These are phyloP conservation scores for Montipora foliosa DNA, from an alignment of 64 coral and sea anemone genomes.

Conservation along the genomic window DNA sequence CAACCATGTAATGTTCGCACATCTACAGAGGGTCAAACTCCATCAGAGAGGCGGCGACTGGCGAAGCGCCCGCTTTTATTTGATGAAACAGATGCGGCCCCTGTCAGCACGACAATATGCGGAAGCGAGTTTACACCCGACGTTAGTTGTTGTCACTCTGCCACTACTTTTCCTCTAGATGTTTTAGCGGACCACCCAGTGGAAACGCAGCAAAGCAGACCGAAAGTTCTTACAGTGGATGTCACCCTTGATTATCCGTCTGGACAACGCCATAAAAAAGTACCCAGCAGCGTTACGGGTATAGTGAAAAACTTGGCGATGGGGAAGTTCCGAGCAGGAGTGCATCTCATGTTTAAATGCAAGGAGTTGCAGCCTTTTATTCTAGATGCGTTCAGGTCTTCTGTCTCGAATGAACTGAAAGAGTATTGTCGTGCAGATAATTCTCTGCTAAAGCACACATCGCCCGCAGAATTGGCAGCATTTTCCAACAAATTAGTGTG, in stretches of 20 bases:
- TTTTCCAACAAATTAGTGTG: conserved; percentile 16
- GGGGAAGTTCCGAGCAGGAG: not conserved
- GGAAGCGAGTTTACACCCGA: not conserved
- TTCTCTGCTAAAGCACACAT: conserved; percentile 25
- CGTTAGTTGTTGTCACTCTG: no score
- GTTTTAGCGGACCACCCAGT: not conserved
- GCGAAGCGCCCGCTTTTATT: not conserved
- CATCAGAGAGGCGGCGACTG: not conserved
- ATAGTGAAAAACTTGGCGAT: conserved; percentile 24
- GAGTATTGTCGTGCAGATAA: conserved; percentile 16
- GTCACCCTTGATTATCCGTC: not conserved
- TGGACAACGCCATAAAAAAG: not conserved
- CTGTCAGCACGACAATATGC: no score
- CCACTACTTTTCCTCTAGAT: not conserved
- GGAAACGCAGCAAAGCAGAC: not conserved
- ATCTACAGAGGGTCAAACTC: no score
- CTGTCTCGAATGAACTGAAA: conserved; percentile 1
- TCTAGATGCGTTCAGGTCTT: not conserved
- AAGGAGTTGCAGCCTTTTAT: not conserved
- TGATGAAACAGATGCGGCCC: no score
- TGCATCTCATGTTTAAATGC: conserved; percentile 4
- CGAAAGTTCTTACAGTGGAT: not conserved
- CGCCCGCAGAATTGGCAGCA: not conserved
- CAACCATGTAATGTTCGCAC: no score
- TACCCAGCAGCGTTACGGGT: not conserved